Percentiles rank a stretch among this genome's conserved stretches.
Evolutionary conservation across 37 sponge, comb jelly and placozoan genomes (phyloP).

Genomic region (Bolinopsis microptera): DNA sequence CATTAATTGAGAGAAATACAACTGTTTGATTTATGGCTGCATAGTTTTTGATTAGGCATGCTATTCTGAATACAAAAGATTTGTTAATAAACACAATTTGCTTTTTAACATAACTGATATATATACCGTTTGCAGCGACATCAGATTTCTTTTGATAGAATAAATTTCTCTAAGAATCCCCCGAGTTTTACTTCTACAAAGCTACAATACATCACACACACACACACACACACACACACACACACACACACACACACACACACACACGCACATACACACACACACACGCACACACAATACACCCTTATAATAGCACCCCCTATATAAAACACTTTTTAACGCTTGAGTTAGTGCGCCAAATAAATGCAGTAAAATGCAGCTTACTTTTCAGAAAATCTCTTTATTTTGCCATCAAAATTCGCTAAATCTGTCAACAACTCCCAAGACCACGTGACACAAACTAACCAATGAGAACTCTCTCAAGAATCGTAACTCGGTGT

Average conservation of each 20-base stretch:
- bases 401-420: not conserved
- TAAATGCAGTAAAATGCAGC: not conserved
- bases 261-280: too few relatives aligned
- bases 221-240: too few relatives aligned
- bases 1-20: not conserved
- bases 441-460: not conserved
- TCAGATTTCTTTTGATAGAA: constrained; percentile 17
- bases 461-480: too few relatives aligned
- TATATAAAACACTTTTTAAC: too few relatives aligned
- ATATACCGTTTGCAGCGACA: not conserved
- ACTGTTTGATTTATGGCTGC: not conserved
- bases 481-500: too few relatives aligned
- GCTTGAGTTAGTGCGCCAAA: not conserved
- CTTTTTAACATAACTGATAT: not conserved
- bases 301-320: too few relatives aligned
- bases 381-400: not conserved
- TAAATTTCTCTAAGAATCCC: not conserved
- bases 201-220: too few relatives aligned
- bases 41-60: not conserved
- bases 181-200: not conserved
- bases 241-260: too few relatives aligned
- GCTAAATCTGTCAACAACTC: not conserved
- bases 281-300: too few relatives aligned
- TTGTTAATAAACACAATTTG: not conserved
- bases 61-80: not conserved